phyloP scores from a whole-genome alignment of 1,140 invertebrate species.

The Reticulitermes speratus region DNA sequence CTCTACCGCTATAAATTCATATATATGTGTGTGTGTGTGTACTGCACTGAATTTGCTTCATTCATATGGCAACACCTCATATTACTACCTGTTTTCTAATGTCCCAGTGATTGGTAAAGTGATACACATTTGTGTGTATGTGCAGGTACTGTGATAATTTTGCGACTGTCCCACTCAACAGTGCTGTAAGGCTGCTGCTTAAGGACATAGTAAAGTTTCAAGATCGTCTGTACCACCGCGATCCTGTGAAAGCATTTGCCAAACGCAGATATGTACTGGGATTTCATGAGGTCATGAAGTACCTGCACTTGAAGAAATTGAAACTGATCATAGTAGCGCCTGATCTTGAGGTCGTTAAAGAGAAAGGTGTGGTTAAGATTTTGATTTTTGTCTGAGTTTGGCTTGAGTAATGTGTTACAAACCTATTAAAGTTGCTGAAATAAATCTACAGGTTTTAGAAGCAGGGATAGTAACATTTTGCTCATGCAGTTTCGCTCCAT shows the following conservation, averaged over 20 bases:
- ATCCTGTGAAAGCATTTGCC: constrained; percentile 57
- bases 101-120: no score
- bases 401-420: no score
- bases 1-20: no score
- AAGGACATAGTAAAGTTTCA: constrained; percentile 60
- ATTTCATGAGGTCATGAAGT: constrained; percentile 57
- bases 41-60: no score
- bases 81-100: no score
- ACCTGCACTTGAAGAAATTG: constrained; percentile 56
- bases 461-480: no score
- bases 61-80: no score
- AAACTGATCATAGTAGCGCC: constrained; percentile 61
- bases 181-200: constrained; percentile 43
- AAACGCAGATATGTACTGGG: constrained; percentile 59
- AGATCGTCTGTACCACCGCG: constrained; percentile 57
- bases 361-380: constrained; percentile 32
- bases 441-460: no score
- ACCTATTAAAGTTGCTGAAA: no score
- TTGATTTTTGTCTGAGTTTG: no score
- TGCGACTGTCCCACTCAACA: not conserved
- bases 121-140: not conserved
- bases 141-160: constrained; percentile 32
- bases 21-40: no score
- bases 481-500: no score
- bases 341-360: constrained; percentile 46